Evolutionary conservation across 2,113 vertebrate genomes (phyloP), one percentile per base, ranked within the genome.

Genomic region (Callopanchax toddi): DNA sequence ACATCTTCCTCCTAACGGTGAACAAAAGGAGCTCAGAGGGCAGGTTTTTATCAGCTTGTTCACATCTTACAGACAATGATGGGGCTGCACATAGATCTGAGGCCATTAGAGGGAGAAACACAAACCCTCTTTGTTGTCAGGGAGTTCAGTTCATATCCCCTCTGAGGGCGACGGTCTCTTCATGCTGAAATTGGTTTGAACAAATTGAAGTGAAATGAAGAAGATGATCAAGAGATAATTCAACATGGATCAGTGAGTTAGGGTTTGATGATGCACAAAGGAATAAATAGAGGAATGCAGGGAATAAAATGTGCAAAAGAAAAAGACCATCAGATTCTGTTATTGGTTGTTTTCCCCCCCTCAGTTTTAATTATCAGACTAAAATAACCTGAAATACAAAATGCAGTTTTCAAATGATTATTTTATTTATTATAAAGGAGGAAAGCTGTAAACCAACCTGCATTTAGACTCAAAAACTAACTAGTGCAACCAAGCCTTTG

Each of bases 11-110:
- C 63, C 34, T 32, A 63, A 60, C 44, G 63, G 42, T 42, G 17
- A 78, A 78, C 68, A 78, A 84, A 81, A 82, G 63, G 17, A 45
- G 20, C 66, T 65, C 40, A 62, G 32, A 71, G 39, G 58, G 53
- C 13, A 54, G 34, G 25, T 55, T 58, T 74, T 70, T 8, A 69
- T 78, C 60, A 65, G 71, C 57, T 60, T 65, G 64, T 48, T 23
- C 23, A 66, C 32, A 81, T 82, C 67, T 52, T 65, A 62, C 1
- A 6, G 54, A 12, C 40, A 60, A 18, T 60, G 51, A 72, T 44
- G 34, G 45, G 5, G 39, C 10, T 59, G 18, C 11, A 17, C 34
- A 45, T 50, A 68, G 23, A 53, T 69, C 40, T 49, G 46, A 67
- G 68, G 59, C 74, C 73, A 74, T 74, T 75, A 68, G 29, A 56